Evolutionary conservation across 2,113 vertebrate species (phyloP), one percentile per base, ranked within the genome.

Genomic region (Proteles cristata): DNA sequence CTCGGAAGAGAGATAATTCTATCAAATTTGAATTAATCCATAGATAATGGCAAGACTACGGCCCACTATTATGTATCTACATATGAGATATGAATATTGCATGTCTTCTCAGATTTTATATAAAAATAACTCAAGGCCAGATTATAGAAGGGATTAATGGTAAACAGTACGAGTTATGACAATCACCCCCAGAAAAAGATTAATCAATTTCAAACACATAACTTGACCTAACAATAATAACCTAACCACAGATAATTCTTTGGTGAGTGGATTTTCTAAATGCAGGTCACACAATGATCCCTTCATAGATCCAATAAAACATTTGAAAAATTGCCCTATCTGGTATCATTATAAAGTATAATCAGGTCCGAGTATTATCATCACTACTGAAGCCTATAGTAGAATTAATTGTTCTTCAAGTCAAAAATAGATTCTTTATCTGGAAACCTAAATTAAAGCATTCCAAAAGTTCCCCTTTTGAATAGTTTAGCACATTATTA

Each of bases 21-120:
- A 96, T 97, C 97, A 97, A 96, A 96, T 97, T 94, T 96, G 95
- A 98, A 97, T 98, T 97, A 98, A 98, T 97, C 97, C 94, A 95
- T 81, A 93, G 94, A 98, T 97, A 97, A 97, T 91, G 95, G 73
- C 48, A 93, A 93, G 80, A 82, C 68, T 87, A 90, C 90, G 71
- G 55, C 85, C 91, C 61, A 91, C 81, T 55, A 79, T 86, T 93
- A 84, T 87, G 88, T 91, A 16, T 81, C 96, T 97, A 45, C 66
- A 66, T 84, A 63, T 80, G 73, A 92, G 58, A 91, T 90, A 96
- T 92, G 82, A 97, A 96, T 97, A 91, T 94, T 96, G 26, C 88
- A 76, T 88, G 73, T 26, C 93, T 94, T 95, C 85, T 96, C 81
- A 76, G 28, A 96, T 93, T 97, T 93, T 79, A 96, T n/a, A 83